Evolutionary conservation across 2,113 vertebrate species (phyloP).

Genomic region (Thamnaconus septentrionalis): DNA sequence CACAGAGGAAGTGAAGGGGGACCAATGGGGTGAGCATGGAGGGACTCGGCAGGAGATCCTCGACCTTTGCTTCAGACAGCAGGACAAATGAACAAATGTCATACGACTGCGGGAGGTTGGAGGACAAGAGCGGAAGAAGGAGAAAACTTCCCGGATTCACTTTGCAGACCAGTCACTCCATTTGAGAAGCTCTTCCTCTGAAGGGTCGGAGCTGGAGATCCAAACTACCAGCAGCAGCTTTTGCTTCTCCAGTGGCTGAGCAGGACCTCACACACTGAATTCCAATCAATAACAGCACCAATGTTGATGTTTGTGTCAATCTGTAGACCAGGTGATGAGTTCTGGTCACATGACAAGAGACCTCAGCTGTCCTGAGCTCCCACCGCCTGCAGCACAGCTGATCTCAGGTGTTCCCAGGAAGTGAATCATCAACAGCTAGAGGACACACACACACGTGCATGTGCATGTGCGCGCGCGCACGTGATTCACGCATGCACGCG

Average conservation of each 20-base stretch:
- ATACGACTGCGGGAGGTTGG: constrained; percentile 3
- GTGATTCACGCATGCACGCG: neutral
- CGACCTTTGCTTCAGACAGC: constrained; percentile 19
- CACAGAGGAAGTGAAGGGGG: too few relatives aligned
- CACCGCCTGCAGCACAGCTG: constrained; percentile 25
- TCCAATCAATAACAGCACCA: neutral
- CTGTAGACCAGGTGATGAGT: too few relatives aligned
- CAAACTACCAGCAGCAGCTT: too few relatives aligned
- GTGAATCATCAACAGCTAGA: constrained; percentile 12
- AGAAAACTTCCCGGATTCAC: too few relatives aligned
- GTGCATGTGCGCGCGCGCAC: too few relatives aligned
- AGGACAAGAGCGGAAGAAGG: neutral
- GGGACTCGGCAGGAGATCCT: neutral
- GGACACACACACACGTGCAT: neutral
- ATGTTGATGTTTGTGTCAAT: neutral
- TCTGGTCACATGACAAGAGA: neutral
- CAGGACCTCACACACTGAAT: too few relatives aligned
- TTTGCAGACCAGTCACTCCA: too few relatives aligned
- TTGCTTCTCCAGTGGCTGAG: too few relatives aligned
- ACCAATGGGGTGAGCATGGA: neutral
- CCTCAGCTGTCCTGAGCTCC: constrained; percentile 29
- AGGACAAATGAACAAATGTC: constrained; percentile 14
- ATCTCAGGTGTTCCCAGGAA: constrained; percentile 41
- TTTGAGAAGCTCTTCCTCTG: neutral
- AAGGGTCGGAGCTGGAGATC: neutral